Conservation (phyloP, 2,797 vertebrate species). For the Potorous gilbertii region DNA sequence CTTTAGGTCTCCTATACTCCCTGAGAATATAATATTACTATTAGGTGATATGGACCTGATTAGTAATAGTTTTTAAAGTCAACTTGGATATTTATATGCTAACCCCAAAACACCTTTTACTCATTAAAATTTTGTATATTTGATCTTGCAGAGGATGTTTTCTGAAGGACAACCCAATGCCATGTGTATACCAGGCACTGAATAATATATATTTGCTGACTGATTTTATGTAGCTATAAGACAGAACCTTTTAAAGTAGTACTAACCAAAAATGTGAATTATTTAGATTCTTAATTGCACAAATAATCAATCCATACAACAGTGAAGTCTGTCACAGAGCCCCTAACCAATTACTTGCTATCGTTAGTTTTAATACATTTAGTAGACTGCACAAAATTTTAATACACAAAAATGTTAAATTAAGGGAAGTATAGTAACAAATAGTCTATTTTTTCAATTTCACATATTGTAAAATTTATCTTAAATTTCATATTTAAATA, state of each 20-base stretch:
- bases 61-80: slow-evolving; percentile 8
- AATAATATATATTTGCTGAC: neutral
- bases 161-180: neutral
- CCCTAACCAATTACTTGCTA: neutral
- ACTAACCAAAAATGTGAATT: neutral
- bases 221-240: neutral
- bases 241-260: neutral
- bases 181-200: neutral
- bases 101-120: slow-evolving; percentile 20
- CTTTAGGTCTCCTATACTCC: neutral
- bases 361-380: neutral
- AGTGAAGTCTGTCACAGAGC: neutral
- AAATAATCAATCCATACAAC: neutral
- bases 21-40: neutral
- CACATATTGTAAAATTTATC: neutral
- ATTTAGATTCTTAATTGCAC: neutral
- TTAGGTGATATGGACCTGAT: neutral
- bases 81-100: neutral
- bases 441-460: neutral
- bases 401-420: neutral
- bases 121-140: slow-evolving; percentile 27
- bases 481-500: no score
- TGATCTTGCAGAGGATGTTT: neutral
- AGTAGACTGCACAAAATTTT: neutral
- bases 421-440: neutral